Evolutionary conservation across 2,113 vertebrate genomes (phyloP).

Genomic region (Tylochromis polylepis): DNA sequence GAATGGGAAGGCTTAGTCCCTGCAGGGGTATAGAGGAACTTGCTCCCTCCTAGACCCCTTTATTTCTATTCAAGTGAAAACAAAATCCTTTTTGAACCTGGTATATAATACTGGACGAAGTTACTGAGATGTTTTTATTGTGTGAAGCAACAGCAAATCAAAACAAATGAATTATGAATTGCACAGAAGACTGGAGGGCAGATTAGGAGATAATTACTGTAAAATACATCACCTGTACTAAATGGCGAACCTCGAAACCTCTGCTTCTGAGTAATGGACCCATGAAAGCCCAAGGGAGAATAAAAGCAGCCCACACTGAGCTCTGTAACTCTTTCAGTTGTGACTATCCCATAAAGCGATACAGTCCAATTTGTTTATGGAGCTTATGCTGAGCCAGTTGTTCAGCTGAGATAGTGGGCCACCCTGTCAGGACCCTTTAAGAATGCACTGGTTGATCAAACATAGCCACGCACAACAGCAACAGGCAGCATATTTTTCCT

Average conservation of each 20-base stretch:
- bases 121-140: constrained; percentile 31
- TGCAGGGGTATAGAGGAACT: neutral
- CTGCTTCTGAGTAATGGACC: constrained; percentile 56
- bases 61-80: constrained; percentile 7
- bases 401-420: constrained; percentile 38
- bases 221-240: constrained; percentile 65
- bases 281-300: constrained; percentile 52
- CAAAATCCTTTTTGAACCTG: neutral
- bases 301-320: constrained; percentile 38
- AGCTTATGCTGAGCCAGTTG: constrained; percentile 48
- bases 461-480: neutral
- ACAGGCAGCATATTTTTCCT: neutral
- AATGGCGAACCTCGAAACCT: constrained; percentile 33
- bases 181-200: constrained; percentile 30
- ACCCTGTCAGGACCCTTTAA: constrained; percentile 52
- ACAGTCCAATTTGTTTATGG: constrained; percentile 60
- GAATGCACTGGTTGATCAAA: constrained; percentile 53
- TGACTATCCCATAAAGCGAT: constrained; percentile 26
- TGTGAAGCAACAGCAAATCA: constrained; percentile 32
- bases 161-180: constrained; percentile 55
- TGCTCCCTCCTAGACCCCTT: neutral
- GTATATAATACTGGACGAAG: neutral
- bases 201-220: constrained; percentile 62
- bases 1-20: neutral
- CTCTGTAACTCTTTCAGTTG: constrained; percentile 44